Base-by-base conservation (phyloP, 2,113 vertebrate genomes). In the Hippocampus guttulatus region DNA sequence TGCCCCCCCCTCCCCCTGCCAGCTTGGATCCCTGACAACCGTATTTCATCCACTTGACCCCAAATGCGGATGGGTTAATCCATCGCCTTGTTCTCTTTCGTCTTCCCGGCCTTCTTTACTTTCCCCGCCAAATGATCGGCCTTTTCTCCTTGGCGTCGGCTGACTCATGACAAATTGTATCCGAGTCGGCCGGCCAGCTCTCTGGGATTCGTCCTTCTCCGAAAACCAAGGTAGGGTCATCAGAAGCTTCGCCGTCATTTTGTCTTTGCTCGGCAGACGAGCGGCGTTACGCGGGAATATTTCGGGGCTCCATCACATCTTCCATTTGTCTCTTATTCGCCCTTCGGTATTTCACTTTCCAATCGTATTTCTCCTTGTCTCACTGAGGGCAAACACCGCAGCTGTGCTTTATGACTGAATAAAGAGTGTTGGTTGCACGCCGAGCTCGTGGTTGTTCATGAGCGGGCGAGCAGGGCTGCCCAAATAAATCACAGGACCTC, bases 31-130 rank as follows among this genome's bases (percentile, higher is more conserved):
- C 11, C 21, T 23, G 16, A 30, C 63, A 69, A 67, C 30, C 49
- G 25, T 1, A 68, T 60, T 68, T 82, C 18, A 69, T 76, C 66
- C 73, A 65, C 82, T 79, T 70, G 67, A 72, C 57, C 65, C 77
- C 71, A 69, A 72, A 41, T 69, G 68, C 8, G 7, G 55, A 58
- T 27, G 1, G 61, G 14, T 54, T 27, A 20, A 67, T 51, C 73
- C 57, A 49, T 67, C 67, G 64, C 51, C 79, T 77, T 57, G 14
- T 63, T 81, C 45, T 40, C 55, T n/a, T 58, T 71, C 65, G 43
- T 75, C 27, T 68, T 40, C 25, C 62, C 16, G 23, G 25, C 57
- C 23, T 58, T 58, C 12, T 58, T 25, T 27, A 27, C 55, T 58
- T 62, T 10, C 14, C 61, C 40, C 9, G 62, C 33, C 38, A 43